A percentile compares a stretch with the other conserved stretches of the same genome.
Conservation (phyloP, 1,140 invertebrate species). For the Trissolcus basalis region DNA sequence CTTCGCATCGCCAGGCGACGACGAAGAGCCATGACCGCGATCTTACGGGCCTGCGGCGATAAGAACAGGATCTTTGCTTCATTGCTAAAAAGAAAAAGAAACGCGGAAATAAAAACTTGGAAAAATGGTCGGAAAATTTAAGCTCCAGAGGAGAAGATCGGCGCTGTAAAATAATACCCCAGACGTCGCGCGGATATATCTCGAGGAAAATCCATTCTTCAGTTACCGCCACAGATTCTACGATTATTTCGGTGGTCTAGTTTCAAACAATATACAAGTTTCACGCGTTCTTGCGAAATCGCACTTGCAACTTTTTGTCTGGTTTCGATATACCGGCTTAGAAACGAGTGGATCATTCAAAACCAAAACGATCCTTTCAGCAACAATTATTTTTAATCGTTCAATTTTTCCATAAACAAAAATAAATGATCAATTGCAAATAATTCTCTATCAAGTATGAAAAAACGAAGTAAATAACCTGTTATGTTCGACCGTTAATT, state of each 20-base stretch:
- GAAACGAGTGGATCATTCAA: too few species aligned
- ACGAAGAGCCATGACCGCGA: slow-evolving; percentile 45
- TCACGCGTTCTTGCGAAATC: slow-evolving; percentile 23
- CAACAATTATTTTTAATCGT: too few species aligned
- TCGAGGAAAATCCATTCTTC: slow-evolving; percentile 52
- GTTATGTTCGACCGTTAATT: too few species aligned
- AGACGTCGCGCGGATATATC: slow-evolving; percentile 32
- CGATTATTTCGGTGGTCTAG: slow-evolving; percentile 57
- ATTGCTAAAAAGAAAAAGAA: slow-evolving; percentile 42
- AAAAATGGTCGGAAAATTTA: slow-evolving; percentile 55
- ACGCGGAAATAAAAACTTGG: slow-evolving; percentile 62
- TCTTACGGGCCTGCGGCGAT: slow-evolving; percentile 66
- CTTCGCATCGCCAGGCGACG: slow-evolving; percentile 11
- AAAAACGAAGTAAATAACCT: too few species aligned
- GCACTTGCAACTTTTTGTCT: too few species aligned
- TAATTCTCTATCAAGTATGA: too few species aligned
- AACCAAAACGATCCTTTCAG: too few species aligned
- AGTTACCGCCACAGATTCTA: slow-evolving; percentile 30
- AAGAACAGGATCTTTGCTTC: slow-evolving; percentile 49
- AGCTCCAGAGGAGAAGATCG: slow-evolving; percentile 21
- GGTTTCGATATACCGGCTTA: too few species aligned
- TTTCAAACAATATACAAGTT: slow-evolving; percentile 56
- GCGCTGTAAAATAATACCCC: slow-evolving; percentile 41
- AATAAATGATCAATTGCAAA: too few species aligned
- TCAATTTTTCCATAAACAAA: too few species aligned